Percentiles rank a stretch among this genome's conserved stretches.
phyloP scores from a whole-genome alignment of 2,888 invertebrate genomes.

The Caradrina kadenii region DNA sequence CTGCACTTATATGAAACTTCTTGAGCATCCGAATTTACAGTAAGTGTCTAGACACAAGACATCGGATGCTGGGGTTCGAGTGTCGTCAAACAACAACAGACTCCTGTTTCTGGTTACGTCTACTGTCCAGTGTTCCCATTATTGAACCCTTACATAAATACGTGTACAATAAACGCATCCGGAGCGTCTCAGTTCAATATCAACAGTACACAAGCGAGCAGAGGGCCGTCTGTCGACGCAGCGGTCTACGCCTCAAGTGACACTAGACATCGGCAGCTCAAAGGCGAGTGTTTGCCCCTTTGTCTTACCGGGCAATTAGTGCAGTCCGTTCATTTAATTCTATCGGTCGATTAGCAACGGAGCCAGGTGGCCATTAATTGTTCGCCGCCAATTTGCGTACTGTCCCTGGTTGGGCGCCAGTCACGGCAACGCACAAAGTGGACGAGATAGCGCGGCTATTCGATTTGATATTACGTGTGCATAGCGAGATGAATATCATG shows the following conservation, averaged over 20 bases:
- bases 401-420: constrained; percentile 79
- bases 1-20: not conserved
- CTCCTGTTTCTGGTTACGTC: constrained; percentile 44
- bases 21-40: constrained; percentile 1
- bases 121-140: constrained; percentile 42
- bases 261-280: constrained; percentile 86
- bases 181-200: constrained; percentile 66
- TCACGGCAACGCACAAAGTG: constrained; percentile 72
- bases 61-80: constrained; percentile 19
- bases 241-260: constrained; percentile 85
- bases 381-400: constrained; percentile 83
- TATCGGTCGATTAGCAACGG: constrained; percentile 89
- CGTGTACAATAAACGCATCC: constrained; percentile 55
- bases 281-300: constrained; percentile 90
- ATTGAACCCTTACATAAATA: constrained; percentile 46
- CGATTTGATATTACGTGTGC: constrained; percentile 69
- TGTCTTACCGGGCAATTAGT: constrained; percentile 90
- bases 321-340: constrained; percentile 90
- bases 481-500: constrained; percentile 66
- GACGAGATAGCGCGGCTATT: constrained; percentile 66
- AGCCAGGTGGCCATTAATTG: constrained; percentile 88
- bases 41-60: constrained; percentile 6
- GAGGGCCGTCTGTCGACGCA: constrained; percentile 73
- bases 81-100: constrained; percentile 47
- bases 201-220: constrained; percentile 70